phyloP scores from a whole-genome alignment of 2,888 invertebrate species.

The Ceramica pisi region DNA sequence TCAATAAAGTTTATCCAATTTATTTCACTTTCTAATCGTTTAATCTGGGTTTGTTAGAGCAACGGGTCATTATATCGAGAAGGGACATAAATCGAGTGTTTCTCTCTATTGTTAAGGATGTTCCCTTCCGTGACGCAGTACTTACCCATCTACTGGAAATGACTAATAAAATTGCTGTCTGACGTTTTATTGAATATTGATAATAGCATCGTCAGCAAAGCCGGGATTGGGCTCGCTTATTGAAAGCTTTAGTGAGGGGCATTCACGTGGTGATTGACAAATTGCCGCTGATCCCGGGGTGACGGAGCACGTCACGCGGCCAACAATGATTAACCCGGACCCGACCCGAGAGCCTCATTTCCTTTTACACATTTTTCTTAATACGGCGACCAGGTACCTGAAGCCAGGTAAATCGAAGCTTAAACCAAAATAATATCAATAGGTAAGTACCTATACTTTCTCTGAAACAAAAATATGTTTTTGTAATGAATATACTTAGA shows the following conservation, averaged over 20 bases:
- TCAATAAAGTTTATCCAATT: constrained; percentile 22
- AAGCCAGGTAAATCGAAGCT: constrained; percentile 7
- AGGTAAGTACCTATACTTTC: not conserved
- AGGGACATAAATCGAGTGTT: constrained; percentile 36
- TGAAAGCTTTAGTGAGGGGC: constrained; percentile 79
- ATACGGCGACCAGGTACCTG: constrained; percentile 24
- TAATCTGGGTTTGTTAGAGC: constrained; percentile 26
- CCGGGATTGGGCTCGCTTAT: constrained; percentile 72
- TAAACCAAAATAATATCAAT: not conserved
- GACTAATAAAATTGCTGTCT: constrained; percentile 68
- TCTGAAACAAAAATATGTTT: not conserved
- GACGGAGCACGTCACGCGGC: constrained; percentile 76
- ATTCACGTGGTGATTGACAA: constrained; percentile 86
- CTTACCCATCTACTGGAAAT: constrained; percentile 58
- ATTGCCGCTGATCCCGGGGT: constrained; percentile 82
- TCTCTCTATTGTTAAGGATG: constrained; percentile 50
- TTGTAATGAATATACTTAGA: constrained; percentile 1
- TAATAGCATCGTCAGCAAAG: constrained; percentile 61
- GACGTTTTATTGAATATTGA: constrained; percentile 76
- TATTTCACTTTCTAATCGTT: constrained; percentile 35
- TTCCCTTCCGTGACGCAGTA: constrained; percentile 30
- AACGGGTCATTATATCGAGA: constrained; percentile 32
- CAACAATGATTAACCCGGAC: constrained; percentile 79
- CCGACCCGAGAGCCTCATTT: constrained; percentile 59
- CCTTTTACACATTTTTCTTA: constrained; percentile 57